Evolutionary conservation across 2,888 invertebrate species (phyloP), one percentile per base, ranked within the genome.

Genomic region (Agrotis ipsilon): DNA sequence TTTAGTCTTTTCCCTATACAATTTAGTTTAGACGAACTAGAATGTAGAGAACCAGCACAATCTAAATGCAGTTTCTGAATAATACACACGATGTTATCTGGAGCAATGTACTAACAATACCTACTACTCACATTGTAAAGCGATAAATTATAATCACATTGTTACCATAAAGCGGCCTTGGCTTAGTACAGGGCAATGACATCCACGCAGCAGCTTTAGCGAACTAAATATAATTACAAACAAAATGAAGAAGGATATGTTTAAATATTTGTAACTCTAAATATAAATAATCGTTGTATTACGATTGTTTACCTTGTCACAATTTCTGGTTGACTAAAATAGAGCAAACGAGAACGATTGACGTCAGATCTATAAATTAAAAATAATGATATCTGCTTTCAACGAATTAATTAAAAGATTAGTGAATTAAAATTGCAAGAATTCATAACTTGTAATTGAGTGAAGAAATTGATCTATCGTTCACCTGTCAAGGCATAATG

Each of bases 121-220:
- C 59, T 62, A 75, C 54, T 52, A 24, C 27, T 62, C 62, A 51
- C 96, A 96, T 71, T 96, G 95, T 69, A 96, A 79, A 24, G 96
- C 78, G 93, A 24, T 94, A 93, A 55, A 96, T 96, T 6, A 93
- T 94, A 55, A 92, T 87, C 90, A 92, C 58, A 90, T 90, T 76
- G 84, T 91, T 70, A 82, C 92, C 92, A 68, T 94, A 91, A 63
- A 88, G 88, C 57, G 92, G 74, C 72, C 79, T 80, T 72, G 72
- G 55, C 24, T 55, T 60, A 72, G 49, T 21, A 49, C 54, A 54
- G 79, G 80, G 91, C 94, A 85, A 91, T 94, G 70, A 90, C 88
- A 54, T 43, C 27, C 39, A 71, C 72, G 59, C 70, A 59, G 62
- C 39, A 73, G 55, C 65, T 69, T 78, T 67, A 18, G 18, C 60